A percentile compares a stretch with the other conserved stretches of the same genome.
phyloP scores from a whole-genome alignment of 2,113 vertebrate species.

The Elgaria multicarinata region DNA sequence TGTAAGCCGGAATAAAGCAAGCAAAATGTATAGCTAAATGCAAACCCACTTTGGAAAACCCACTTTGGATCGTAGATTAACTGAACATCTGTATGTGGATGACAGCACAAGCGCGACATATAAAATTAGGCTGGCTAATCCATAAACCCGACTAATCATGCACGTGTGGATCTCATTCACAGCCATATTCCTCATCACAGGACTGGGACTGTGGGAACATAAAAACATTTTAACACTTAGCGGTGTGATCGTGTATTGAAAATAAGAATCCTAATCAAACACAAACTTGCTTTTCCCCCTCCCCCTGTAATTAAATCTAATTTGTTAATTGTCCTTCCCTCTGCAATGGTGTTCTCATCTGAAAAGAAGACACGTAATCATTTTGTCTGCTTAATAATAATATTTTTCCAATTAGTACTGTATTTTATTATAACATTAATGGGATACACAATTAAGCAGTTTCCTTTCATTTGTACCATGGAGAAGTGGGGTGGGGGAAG shows the following conservation, averaged over 20 bases:
- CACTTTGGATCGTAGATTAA: background rate
- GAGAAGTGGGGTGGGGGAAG: slow-evolving; percentile 21
- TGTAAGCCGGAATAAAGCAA: slow-evolving; percentile 32
- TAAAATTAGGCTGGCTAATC: background rate
- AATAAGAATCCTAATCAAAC: background rate
- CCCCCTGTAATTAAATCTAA: slow-evolving; percentile 68
- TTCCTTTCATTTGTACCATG: slow-evolving; percentile 67
- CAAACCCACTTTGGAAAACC: background rate
- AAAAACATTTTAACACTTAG: slow-evolving; percentile 3
- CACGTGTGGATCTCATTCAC: background rate
- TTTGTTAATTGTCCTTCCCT: slow-evolving; percentile 70
- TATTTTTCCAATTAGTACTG: slow-evolving; percentile 69
- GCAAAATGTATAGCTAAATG: background rate
- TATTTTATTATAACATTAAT: slow-evolving; percentile 60
- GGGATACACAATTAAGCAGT: slow-evolving; percentile 56
- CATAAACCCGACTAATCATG: background rate
- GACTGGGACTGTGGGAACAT: background rate
- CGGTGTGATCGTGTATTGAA: too few species aligned
- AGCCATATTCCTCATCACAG: background rate
- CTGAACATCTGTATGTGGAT: slow-evolving; percentile 31
- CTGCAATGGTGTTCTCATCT: slow-evolving; percentile 51
- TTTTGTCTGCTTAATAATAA: slow-evolving; percentile 70
- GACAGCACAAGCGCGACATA: background rate
- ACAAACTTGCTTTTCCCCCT: slow-evolving; percentile 54
- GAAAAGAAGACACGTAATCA: slow-evolving; percentile 59